phyloP scores from a whole-genome alignment of 2,888 invertebrate genomes.

The Luperina nickerlii region DNA sequence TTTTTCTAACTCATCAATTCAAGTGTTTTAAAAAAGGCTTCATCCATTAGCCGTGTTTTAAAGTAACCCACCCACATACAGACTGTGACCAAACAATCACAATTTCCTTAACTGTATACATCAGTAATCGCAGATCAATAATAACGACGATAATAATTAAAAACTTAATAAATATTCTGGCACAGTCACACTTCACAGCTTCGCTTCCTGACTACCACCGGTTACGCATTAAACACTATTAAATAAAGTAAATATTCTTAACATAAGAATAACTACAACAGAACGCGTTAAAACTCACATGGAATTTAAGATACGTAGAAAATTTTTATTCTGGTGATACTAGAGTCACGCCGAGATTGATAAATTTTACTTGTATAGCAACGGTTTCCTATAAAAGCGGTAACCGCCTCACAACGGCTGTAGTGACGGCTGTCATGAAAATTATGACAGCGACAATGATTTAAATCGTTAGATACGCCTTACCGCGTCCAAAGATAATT shows the following conservation, averaged over 20 bases:
- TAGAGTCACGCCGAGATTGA: slow-evolving; percentile 21
- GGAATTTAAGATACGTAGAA: slow-evolving; percentile 72
- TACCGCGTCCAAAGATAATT: too few relatives aligned
- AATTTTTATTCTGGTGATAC: slow-evolving; percentile 50
- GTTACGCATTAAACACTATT: slow-evolving; percentile 75
- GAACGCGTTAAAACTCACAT: slow-evolving; percentile 70
- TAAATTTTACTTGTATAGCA: neutral
- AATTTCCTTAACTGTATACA: slow-evolving; percentile 62
- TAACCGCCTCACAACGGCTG: neutral
- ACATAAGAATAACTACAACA: slow-evolving; percentile 88
- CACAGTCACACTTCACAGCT: slow-evolving; percentile 81
- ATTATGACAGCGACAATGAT: neutral
- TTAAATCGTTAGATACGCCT: neutral
- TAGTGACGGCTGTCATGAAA: neutral
- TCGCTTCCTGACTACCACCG: slow-evolving; percentile 69
- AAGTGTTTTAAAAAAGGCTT: neutral
- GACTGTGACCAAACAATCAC: slow-evolving; percentile 52
- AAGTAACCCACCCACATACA: slow-evolving; percentile 23
- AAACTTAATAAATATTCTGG: slow-evolving; percentile 81
- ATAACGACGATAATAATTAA: slow-evolving; percentile 74
- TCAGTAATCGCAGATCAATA: slow-evolving; percentile 82
- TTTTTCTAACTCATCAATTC: slow-evolving; percentile 26
- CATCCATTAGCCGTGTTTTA: neutral
- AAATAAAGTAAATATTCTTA: slow-evolving; percentile 86
- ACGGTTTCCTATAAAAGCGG: neutral